Evolutionary conservation across 2,113 vertebrate species (phyloP).

Genomic region (Mesocricetus auratus): DNA sequence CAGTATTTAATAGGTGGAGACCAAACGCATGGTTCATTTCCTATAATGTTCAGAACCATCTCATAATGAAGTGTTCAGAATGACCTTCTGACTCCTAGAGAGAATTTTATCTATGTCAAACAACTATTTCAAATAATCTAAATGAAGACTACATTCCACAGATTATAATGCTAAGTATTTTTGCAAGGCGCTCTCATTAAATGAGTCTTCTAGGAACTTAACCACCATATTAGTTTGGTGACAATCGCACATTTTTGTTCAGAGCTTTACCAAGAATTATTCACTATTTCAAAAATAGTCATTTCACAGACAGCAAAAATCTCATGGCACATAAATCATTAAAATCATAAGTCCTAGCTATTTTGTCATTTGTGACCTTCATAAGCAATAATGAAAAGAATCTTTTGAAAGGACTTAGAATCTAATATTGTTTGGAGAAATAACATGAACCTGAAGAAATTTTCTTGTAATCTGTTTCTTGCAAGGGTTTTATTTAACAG

Average conservation of each 20-base stretch:
- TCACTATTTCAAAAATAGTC: slow-evolving; percentile 19
- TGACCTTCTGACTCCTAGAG: not conserved
- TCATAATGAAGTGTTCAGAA: not conserved
- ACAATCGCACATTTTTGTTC: not conserved
- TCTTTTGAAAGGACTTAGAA: slow-evolving; percentile 17
- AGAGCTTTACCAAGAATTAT: not conserved
- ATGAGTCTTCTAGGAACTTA: not conserved
- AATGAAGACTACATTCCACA: not conserved
- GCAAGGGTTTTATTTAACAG: slow-evolving; percentile 2
- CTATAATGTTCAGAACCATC: not conserved
- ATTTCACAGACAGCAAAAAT: not conserved
- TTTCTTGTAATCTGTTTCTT: not conserved
- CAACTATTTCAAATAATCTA: not conserved
- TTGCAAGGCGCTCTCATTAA: not conserved
- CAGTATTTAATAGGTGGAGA: not conserved
- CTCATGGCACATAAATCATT: not conserved
- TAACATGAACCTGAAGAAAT: not conserved
- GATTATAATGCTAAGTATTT: not conserved
- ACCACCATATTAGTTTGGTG: not conserved
- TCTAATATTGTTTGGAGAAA: not conserved
- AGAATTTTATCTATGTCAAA: not conserved
- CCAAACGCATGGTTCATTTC: not conserved
- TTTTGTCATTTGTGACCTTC: slow-evolving; percentile 9
- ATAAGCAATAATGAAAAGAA: not conserved
- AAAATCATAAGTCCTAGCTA: not conserved